A percentile compares a stretch with the other conserved stretches of the same genome.
phyloP scores from a whole-genome alignment of 2,888 invertebrate genomes.

The Branchipolynoe longqiensis region DNA sequence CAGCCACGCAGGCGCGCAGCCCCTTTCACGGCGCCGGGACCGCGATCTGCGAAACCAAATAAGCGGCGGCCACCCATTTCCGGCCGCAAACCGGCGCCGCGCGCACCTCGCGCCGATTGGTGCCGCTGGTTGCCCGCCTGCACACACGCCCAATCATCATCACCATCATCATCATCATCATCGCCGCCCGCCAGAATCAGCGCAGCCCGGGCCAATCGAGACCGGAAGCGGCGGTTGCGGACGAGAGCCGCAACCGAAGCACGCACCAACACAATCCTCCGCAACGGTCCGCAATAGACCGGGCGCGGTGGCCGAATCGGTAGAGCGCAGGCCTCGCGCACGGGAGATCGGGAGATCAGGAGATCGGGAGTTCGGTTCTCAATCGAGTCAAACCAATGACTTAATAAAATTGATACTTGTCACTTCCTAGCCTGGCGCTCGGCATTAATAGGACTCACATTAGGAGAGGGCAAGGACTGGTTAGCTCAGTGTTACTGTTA shows the following conservation, averaged over 20 bases:
- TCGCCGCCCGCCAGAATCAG: not conserved
- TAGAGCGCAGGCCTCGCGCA: too few species aligned
- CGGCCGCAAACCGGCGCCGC: not conserved
- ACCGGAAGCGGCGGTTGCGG: not conserved
- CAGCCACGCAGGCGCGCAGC: too few species aligned
- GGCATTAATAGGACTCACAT: too few species aligned
- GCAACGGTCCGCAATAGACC: not conserved
- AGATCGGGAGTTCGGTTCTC: too few species aligned
- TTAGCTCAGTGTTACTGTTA: too few species aligned
- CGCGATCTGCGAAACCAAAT: conserved; percentile 49
- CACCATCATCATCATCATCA: conserved; percentile 39
- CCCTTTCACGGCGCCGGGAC: conserved; percentile 25
- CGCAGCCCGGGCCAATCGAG: not conserved
- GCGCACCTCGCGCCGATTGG: not conserved
- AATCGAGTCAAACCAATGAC: too few species aligned
- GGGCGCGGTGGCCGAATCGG: too few species aligned
- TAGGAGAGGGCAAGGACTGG: too few species aligned
- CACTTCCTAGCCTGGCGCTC: too few species aligned
- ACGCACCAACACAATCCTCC: not conserved
- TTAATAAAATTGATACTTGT: too few species aligned
- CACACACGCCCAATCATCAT: not conserved
- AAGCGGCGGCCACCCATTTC: conserved; percentile 44
- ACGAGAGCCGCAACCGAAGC: not conserved
- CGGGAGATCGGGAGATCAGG: too few species aligned
- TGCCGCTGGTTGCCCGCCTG: not conserved